phyloP scores from a whole-genome alignment of 2,888 invertebrate genomes.

The Gandaritis pyraliata region DNA sequence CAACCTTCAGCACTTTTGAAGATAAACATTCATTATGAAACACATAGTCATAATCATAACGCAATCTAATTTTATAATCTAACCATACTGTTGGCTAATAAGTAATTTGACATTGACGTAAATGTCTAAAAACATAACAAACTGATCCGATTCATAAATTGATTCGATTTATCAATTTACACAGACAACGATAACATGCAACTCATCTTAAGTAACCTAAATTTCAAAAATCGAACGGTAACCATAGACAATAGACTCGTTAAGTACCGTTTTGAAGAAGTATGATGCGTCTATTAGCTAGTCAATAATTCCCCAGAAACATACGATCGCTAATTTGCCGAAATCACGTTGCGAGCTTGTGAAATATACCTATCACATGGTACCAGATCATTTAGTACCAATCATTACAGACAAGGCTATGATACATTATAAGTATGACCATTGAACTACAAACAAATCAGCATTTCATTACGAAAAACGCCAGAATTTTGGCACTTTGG shows the following conservation, averaged over 20 bases:
- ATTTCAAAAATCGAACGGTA: constrained; percentile 34
- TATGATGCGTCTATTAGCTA: constrained; percentile 76
- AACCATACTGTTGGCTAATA: too few species aligned
- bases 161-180: not conserved
- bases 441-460: too few species aligned
- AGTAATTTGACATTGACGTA: too few species aligned
- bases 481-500: too few species aligned
- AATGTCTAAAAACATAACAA: too few species aligned
- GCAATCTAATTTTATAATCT: too few species aligned
- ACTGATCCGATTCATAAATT: too few species aligned
- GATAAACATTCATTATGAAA: too few species aligned
- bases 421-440: too few species aligned
- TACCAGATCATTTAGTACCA: constrained; percentile 38
- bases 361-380: constrained; percentile 32
- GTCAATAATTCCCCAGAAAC: constrained; percentile 71
- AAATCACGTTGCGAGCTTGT: constrained; percentile 63
- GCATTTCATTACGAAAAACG: too few species aligned
- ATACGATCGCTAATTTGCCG: constrained; percentile 68
- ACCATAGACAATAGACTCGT: constrained; percentile 43
- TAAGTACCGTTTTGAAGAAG: constrained; percentile 50
- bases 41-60: too few species aligned
- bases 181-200: not conserved
- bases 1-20: too few species aligned
- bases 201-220: constrained; percentile 31
- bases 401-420: constrained; percentile 37